Evolutionary conservation across 2,888 invertebrate genomes (phyloP).

Genomic region (Oasisia sp.): DNA sequence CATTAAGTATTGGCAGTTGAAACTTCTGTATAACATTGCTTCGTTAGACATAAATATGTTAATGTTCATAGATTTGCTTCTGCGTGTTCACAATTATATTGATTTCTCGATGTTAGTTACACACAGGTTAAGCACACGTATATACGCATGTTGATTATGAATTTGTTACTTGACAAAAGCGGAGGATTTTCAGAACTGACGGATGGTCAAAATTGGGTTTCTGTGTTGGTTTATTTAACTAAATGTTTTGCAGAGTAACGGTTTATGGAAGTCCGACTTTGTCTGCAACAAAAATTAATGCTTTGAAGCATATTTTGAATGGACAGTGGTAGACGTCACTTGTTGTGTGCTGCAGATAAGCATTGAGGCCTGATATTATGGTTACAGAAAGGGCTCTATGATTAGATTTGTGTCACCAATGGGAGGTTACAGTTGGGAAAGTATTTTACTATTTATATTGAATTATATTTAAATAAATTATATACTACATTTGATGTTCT

Average conservation of each 20-base stretch:
- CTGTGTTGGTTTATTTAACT: background rate
- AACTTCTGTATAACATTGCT: background rate
- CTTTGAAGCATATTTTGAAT: background rate
- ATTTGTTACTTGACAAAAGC: background rate
- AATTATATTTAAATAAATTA: constrained; percentile 11
- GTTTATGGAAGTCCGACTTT: background rate
- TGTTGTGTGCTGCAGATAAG: no score
- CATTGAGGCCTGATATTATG: background rate
- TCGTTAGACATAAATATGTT: constrained; percentile 1
- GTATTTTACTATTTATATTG: constrained; percentile 11
- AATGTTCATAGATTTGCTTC: background rate
- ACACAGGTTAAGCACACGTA: background rate
- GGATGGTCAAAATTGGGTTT: background rate
- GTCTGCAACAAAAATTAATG: background rate
- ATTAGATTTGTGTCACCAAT: background rate
- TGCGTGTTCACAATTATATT: constrained; percentile 3
- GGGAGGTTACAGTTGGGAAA: background rate
- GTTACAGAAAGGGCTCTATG: background rate
- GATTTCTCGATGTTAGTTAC: background rate
- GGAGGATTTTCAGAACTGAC: background rate
- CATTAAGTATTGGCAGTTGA: background rate
- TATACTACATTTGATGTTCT: background rate
- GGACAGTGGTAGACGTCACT: no score
- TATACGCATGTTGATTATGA: constrained; percentile 13
- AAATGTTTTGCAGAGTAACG: background rate